Conservation (phyloP, 2,797 vertebrate genomes). For the Rhinoraja longicauda region DNA sequence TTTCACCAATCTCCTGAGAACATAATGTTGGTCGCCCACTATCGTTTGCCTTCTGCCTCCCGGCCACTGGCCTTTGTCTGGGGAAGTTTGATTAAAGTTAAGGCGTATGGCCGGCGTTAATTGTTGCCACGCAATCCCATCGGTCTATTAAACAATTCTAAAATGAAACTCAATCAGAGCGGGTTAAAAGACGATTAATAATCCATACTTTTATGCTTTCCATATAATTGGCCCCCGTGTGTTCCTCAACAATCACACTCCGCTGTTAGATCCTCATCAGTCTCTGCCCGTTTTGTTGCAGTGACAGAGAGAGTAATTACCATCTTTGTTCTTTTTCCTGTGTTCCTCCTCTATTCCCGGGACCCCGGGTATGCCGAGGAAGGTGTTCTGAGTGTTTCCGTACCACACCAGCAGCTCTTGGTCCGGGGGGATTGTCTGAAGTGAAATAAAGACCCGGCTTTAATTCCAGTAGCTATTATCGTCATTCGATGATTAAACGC, state of each 20-base stretch:
- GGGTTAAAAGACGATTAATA: not conserved
- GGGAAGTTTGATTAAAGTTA: not conserved
- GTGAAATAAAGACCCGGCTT: not conserved
- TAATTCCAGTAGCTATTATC: not conserved
- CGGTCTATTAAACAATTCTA: not conserved
- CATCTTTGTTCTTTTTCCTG: slow-evolving; percentile 80
- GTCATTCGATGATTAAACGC: too few relatives aligned
- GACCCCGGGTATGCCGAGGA: slow-evolving; percentile 89
- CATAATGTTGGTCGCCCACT: not conserved
- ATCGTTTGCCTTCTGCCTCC: not conserved
- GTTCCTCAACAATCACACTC: not conserved
- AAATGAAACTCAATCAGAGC: not conserved
- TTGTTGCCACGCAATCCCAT: not conserved
- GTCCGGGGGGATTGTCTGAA: slow-evolving; percentile 88
- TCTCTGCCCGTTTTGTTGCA: not conserved
- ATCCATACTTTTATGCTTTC: not conserved
- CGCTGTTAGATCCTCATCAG: not conserved
- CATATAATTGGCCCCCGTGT: not conserved
- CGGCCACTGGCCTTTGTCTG: not conserved
- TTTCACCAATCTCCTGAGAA: not conserved
- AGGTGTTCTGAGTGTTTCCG: slow-evolving; percentile 87
- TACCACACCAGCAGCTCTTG: slow-evolving; percentile 97
- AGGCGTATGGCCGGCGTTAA: not conserved
- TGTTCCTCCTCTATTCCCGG: slow-evolving; percentile 80
- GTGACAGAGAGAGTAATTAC: slow-evolving; percentile 54